Evolutionary conservation across 2,888 invertebrate species (phyloP), one percentile per base, ranked within the genome.

Genomic region (Erebia aethiops): DNA sequence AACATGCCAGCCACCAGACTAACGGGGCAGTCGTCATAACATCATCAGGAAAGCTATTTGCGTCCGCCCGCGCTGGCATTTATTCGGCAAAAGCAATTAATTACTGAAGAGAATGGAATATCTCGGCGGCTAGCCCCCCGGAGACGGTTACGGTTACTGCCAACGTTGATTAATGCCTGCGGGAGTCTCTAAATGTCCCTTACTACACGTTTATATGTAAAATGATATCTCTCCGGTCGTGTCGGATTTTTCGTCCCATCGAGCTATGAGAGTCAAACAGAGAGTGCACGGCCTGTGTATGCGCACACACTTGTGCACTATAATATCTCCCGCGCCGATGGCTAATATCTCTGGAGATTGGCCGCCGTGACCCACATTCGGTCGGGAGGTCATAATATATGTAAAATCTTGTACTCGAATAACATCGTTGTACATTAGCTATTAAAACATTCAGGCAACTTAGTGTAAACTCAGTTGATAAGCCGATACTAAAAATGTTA

Each of bases 51-150:
- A 83, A 84, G 82, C 84, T 86, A 88, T 88, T 90, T 85, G 83
- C 82, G 86, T 82, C 82, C 81, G 84, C 78, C 84, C 82, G 84
- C 74, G 73, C 84, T 77, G 81, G 84, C 88, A 87, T 87, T 88
- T 89, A 87, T 88, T 91, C 90, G 92, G 92, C 92, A 92, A 92
- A 92, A 90, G 90, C 92, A 89, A 93, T 93, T 91, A 92, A 92
- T 93, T 92, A 92, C 87, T 16, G 77, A 79, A 83, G 86, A 91
- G 91, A 91, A 92, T 91, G 91, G 90, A 91, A 90, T 90, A 90
- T 91, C 90, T 88, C 85, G 85, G 78, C 88, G 88, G 87, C 88
- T 91, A 88, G 92, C 92, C 88, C 90, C 87, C 89, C 87, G 82
- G 90, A 90, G 91, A 89, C 86, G 89, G 90, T 87, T 89, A 89